Percentiles rank a stretch among this genome's conserved stretches.
Evolutionary conservation across 30 jellyfish, hydroid and myxozoan genomes (phyloP).

Genomic region (Hydractinia echinata): DNA sequence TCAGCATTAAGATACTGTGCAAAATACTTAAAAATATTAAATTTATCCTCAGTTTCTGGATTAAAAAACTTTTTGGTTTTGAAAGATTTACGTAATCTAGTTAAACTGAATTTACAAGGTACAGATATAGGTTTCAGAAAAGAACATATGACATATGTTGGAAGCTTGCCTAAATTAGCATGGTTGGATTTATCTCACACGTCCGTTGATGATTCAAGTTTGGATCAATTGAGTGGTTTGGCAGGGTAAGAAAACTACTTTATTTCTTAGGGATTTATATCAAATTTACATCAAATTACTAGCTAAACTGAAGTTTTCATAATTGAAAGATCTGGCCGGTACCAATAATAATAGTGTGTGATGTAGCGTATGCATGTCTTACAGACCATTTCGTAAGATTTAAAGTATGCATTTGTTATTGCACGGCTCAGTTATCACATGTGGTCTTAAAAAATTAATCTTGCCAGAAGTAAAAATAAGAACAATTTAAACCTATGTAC

Average conservation of each 20-base stretch:
- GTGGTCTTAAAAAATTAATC: too few species aligned
- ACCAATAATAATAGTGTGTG: too few species aligned
- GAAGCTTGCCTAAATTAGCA: slow-evolving; percentile 30
- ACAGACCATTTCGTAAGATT: too few species aligned
- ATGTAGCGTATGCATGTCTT: too few species aligned
- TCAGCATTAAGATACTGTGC: slow-evolving; percentile 23
- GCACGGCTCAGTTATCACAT: too few species aligned
- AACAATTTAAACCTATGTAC: too few species aligned
- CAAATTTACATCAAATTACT: background rate
- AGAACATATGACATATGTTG: slow-evolving; percentile 31
- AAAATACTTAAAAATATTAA: slow-evolving; percentile 26
- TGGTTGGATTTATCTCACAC: slow-evolving; percentile 55
- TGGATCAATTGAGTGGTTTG: slow-evolving; percentile 14
- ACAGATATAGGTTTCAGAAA: slow-evolving; percentile 24
- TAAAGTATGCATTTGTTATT: too few species aligned
- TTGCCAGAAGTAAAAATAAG: too few species aligned
- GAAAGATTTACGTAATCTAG: slow-evolving; percentile 22
- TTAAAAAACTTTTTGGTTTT: slow-evolving; percentile 24
- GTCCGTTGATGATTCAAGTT: background rate
- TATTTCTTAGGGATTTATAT: background rate
- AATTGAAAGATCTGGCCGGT: too few species aligned
- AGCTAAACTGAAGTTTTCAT: too few species aligned
- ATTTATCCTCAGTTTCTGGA: slow-evolving; percentile 48
- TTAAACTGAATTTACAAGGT: slow-evolving; percentile 28
- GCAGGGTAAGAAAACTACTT: slow-evolving; percentile 1